A percentile compares a stretch with the other conserved stretches of the same genome.
phyloP scores from a whole-genome alignment of 1,140 invertebrate genomes.

The Ylistrum balloti region DNA sequence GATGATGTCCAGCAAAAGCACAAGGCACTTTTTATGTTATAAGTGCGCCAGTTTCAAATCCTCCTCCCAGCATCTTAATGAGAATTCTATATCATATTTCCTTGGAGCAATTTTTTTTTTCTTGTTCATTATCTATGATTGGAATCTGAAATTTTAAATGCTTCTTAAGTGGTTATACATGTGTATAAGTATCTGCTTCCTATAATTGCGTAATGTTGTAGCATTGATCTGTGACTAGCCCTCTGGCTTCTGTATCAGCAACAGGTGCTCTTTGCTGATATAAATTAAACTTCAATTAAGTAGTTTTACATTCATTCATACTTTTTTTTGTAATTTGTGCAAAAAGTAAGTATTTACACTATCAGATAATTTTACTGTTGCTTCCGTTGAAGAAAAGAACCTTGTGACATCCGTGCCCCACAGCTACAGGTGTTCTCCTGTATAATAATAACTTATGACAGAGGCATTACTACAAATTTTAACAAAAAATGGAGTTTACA shows the following conservation, averaged over 20 bases:
- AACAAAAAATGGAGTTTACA: background rate
- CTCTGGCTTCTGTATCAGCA: background rate
- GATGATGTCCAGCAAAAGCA: background rate
- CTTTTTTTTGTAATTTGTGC: background rate
- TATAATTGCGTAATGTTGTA: background rate
- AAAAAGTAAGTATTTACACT: background rate
- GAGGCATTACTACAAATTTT: background rate
- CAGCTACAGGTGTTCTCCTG: background rate
- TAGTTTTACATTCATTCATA: constrained; percentile 13
- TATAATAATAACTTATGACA: background rate
- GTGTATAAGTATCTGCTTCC: background rate
- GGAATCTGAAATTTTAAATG: constrained; percentile 40
- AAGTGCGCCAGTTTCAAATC: background rate
- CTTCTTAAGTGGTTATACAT: constrained; percentile 16
- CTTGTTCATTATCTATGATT: background rate
- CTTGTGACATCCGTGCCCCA: background rate
- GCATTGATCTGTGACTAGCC: constrained; percentile 3
- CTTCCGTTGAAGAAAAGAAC: background rate
- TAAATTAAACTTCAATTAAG: background rate
- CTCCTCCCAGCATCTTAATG: background rate
- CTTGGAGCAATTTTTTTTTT: background rate
- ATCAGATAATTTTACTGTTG: background rate
- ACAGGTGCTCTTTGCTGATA: constrained; percentile 8
- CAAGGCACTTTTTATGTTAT: constrained; percentile 19
- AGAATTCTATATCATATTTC: background rate